Evolutionary conservation across 1,140 invertebrate species (phyloP), one percentile per base, ranked within the genome.

Genomic region (Platyscapa corneri): DNA sequence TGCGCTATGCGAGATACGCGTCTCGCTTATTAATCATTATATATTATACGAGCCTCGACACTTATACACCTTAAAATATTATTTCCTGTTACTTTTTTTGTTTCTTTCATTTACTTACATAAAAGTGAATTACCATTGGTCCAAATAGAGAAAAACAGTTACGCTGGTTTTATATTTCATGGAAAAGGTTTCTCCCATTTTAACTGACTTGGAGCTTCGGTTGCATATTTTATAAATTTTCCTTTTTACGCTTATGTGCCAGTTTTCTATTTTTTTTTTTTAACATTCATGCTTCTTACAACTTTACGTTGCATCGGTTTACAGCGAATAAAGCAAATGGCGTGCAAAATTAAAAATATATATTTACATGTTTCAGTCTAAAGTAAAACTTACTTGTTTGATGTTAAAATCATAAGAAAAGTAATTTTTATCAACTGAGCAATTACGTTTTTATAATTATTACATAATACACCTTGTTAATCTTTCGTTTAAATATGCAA

Each of bases 141-240:
- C 80, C 84, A 78, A 82, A 86, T 86, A 82, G 60, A 78, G 77
- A 77, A 75, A 82, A 80, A 86, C 16, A 67, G n/a, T 56, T 65
- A 65, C 37, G 37, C 79, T 82, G 70, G 49, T 64, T 37, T 75
- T 74, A 30, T 30, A 82, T 60, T 56, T 14, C 49, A 34, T 53
- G 37, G 78, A 80, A 80, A 46, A 64, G 27, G 23, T 67, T 23
- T 46, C 6, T 30, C 23, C 10, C 27, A 30, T 20, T 79, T 64
- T 79, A 39, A 53, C 49, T 39, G 56, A 79, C 20, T 79, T 53
- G 5, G 53, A 64, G 56, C 34, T 79, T 79, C 23, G 53, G 12
- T 64, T 27, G 34, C 32, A 34, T 23, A 60, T 79, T 78, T 78
- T 37, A 20, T 37, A 39, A 34, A 60, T 53, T 70, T 84, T 78